Evolutionary conservation across 2,113 vertebrate genomes (phyloP), one percentile per base, ranked within the genome.

Genomic region (Eleginops maclovinus): DNA sequence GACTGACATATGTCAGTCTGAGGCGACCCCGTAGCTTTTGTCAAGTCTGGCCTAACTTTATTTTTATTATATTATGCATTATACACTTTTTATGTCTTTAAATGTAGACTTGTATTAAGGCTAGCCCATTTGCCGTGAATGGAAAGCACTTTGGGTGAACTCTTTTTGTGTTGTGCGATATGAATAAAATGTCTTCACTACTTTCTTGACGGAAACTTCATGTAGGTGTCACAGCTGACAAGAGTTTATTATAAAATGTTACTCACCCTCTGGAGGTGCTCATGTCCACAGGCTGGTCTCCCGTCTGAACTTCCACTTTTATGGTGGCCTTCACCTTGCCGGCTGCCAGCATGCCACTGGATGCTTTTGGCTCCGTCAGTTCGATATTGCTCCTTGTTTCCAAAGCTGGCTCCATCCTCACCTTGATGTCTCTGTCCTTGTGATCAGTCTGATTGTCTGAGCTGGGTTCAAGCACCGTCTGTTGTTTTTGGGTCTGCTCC

Each of bases 251-350:
- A 31, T 13, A 31, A 62, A 66, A 41, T 0, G 58, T 36, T 77
- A 75, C 95, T 96, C 92, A 99, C 98, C 96, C 95, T 94, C 94
- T 97, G 13, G 95, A 92, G 26, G 96, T 97, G 59, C 96, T 98
- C 97, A 97, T 98, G 77, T 99, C 97, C 90, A 98, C 95, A 0
- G 97, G 97, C 70, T 98, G 96, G 0, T 98, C 97, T 3, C 93
- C 94, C 0, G 94, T 93, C 84, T 94, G 95, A 59, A 97, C 94
- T 81, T 98, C 96, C 41, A 96, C 94, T 86, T 96, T 97, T 71
- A 96, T 95, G 40, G 93, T 92, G 8, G 95, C 95, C 73, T 94
- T 95, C 62, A 95, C 93, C 84, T 98, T 97, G 0, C 92, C 89
- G 0, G 93, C 78, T 44, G 94, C 95, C 51, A 95, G 73, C 40